Evolutionary conservation across 2,113 vertebrate species (phyloP), one percentile per base, ranked within the genome.

Genomic region (Sula dactylatra): DNA sequence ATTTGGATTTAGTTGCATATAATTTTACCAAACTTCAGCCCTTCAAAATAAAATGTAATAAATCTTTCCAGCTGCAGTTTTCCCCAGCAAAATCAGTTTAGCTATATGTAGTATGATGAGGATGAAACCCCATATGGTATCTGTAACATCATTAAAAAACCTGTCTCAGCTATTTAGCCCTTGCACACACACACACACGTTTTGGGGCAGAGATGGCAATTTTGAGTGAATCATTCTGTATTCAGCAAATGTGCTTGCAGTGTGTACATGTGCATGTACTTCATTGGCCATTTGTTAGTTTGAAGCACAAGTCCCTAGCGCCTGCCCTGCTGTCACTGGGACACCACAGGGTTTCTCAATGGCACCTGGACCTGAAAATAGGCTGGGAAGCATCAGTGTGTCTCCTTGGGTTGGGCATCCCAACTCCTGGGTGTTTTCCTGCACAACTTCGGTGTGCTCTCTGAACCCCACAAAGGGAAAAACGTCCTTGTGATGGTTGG

Each of bases 271-370:
- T 67, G 31, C 34, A 6, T 10, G 3, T 56, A 20, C 38, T 59
- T 27, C 52, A 11, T 7, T 36, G 26, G 11, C 13, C 13, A 1
- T 55, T 58, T 38, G 16, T 49, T 50, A 13, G 27, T 64, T 79
- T 47, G 67, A 58, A 62, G 47, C 21, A 18, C 3, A 1, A 15
- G 38, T 77, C 49, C 32, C 19, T 31, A 2, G 10, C 0, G 0
- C 38, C 19, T 83, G 17, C 47, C 24, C 45, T 58, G 14, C 85
- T 45, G 47, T 54, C 56, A 11, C 5, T 1, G 52, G 20, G 44
- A 31, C 27, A 31, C 24, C 61, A n/a, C 17, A 16, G 49, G 13
- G 16, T 74, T 56, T 91, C 61, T 73, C 26, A 34, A 0, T 45
- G 55, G 29, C 13, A 8, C 54, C 54, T 59, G 40, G 67, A 67